Conservation (phyloP, 2,888 invertebrate species). For the Mantis religiosa region DNA sequence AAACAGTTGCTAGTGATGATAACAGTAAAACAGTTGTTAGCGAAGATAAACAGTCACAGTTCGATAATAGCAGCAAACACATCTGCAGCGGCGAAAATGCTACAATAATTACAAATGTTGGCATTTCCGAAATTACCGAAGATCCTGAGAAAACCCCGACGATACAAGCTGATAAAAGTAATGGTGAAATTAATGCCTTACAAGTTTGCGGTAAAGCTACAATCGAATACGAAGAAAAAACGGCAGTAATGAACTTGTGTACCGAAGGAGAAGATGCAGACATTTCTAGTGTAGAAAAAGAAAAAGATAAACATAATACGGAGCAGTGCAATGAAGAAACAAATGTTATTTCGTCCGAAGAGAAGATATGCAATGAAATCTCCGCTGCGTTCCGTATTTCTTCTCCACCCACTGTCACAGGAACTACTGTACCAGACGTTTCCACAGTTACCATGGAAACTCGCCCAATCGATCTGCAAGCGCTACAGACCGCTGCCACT, state of each 20-base stretch:
- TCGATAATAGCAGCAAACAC: background rate
- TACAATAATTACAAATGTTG: background rate
- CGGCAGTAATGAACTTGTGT: background rate
- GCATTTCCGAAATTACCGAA: background rate
- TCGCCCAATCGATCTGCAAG: background rate
- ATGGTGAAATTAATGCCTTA: background rate
- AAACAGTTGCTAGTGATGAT: background rate
- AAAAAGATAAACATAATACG: too few species aligned
- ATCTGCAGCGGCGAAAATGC: background rate
- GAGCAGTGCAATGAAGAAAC: background rate
- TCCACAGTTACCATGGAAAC: background rate
- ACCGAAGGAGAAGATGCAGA: background rate
- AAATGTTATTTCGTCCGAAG: background rate
- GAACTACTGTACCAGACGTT: background rate
- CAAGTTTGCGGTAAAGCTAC: background rate
- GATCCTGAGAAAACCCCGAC: background rate
- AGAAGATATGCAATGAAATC: background rate
- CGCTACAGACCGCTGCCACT: background rate
- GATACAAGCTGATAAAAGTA: background rate
- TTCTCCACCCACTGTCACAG: background rate
- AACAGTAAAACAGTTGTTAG: background rate
- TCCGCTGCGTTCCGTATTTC: background rate
- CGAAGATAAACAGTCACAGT: background rate
- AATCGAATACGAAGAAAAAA: background rate
- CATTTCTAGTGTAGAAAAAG: background rate